These are phyloP conservation scores for Rhamnusium bicolor DNA, from an alignment of 2,888 invertebrate genomes.

Conservation along the genomic window DNA sequence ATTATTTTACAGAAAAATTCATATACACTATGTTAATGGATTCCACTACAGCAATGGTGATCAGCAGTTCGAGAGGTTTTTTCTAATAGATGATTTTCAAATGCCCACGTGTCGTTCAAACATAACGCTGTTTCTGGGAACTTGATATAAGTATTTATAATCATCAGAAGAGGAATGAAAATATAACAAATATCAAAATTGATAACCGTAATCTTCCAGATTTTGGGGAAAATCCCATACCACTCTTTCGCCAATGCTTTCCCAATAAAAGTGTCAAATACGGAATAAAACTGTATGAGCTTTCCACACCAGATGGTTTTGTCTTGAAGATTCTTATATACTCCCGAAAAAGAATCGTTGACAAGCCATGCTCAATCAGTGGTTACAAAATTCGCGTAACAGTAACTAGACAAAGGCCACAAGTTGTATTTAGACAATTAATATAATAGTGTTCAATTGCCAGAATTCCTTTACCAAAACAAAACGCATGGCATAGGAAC, in stretches of 20 bases:
- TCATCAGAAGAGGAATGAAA: too few relatives aligned
- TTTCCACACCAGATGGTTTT: constrained; percentile 12
- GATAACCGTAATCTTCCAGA: too few relatives aligned
- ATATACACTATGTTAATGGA: too few relatives aligned
- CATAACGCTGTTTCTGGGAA: too few relatives aligned
- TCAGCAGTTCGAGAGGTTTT: too few relatives aligned
- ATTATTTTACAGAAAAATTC: too few relatives aligned
- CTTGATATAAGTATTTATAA: too few relatives aligned
- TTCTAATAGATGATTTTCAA: too few relatives aligned
- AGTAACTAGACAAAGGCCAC: not conserved
- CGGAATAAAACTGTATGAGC: constrained; percentile 13
- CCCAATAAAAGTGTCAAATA: constrained; percentile 13
- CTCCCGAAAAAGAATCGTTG: not conserved
- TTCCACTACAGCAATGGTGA: too few relatives aligned
- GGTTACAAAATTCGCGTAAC: not conserved
- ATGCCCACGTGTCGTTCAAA: too few relatives aligned
- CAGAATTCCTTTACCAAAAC: not conserved
- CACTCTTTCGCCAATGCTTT: constrained; percentile 15
- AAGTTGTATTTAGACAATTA: constrained; percentile 5
- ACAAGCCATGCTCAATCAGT: not conserved
- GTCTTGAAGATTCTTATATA: constrained; percentile 5
- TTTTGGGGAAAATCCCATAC: too few relatives aligned
- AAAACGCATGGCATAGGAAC: not conserved
- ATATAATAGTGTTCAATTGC: not conserved
- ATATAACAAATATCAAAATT: too few relatives aligned